Evolutionary conservation across 2,113 vertebrate species (phyloP).

Genomic region (Thunnus thynnus): DNA sequence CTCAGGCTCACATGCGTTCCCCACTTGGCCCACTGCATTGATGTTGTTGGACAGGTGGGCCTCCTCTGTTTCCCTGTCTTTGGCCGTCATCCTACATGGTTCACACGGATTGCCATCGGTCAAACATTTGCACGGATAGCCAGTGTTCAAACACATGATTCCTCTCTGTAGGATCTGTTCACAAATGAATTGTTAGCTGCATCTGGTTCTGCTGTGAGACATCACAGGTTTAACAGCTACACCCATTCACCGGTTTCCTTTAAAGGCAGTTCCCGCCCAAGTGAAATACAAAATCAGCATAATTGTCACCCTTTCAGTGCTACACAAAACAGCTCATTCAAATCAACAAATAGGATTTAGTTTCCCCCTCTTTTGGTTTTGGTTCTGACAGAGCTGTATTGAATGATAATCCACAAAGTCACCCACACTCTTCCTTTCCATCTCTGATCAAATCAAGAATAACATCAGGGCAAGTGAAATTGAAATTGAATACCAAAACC

Average conservation of each 20-base stretch:
- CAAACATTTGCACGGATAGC: slow-evolving; percentile 62
- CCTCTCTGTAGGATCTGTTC: neutral
- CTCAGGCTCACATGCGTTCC: slow-evolving; percentile 14
- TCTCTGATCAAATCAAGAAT: neutral
- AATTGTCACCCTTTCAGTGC: slow-evolving; percentile 11
- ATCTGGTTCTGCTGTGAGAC: slow-evolving; percentile 23
- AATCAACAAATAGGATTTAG: slow-evolving; percentile 31
- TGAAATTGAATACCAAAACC: neutral
- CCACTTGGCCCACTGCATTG: neutral
- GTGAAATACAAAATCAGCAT: slow-evolving; percentile 40
- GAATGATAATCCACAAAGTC: slow-evolving; percentile 19
- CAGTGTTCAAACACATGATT: slow-evolving; percentile 65
- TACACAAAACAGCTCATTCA: slow-evolving; percentile 45
- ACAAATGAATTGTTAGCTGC: slow-evolving; percentile 16
- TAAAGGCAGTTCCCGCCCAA: slow-evolving; percentile 35
- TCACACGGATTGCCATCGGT: slow-evolving; percentile 55
- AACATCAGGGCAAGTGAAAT: neutral
- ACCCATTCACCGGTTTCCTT: slow-evolving; percentile 37
- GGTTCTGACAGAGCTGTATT: neutral
- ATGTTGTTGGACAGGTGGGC: slow-evolving; percentile 54
- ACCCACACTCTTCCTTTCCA: neutral
- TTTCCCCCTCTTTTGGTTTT: neutral
- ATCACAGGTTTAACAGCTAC: slow-evolving; percentile 64
- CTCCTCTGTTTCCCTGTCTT: slow-evolving; percentile 53
- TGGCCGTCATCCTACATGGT: slow-evolving; percentile 68